Base-by-base conservation (phyloP, 2,797 vertebrate species). In the Labeo calbasu region DNA sequence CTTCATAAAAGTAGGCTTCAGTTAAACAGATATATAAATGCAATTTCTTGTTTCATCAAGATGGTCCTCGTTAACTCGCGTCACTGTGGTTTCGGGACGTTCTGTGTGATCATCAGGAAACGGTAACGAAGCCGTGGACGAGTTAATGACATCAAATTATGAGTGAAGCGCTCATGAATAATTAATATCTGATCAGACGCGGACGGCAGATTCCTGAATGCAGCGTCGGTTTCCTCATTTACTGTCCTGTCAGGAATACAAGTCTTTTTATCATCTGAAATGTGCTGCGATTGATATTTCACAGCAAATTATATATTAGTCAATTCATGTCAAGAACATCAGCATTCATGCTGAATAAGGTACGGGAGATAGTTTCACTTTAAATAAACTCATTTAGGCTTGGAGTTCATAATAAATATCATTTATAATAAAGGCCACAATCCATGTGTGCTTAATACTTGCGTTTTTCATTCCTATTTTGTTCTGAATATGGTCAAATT, bases 181-280 rank as follows among this genome's bases (percentile, higher is more conserved):
- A 53, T 73, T 73, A 11, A 73, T 36, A 32, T 73, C 10, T 73
- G 71, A 73, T 73, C 11, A 53, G 48, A 23, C 10, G 17, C 63
- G 40, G 63, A 66, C 5, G 25, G 69, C 43, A 8, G 43, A 71
- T 28, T 71, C 23, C 69, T 50, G 46, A 72, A 72, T 10, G 10
- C 4, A 5, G 0, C 70, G 1, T 73, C n/a, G 2, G n/a, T 23
- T 61, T 61, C 57, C 23, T 61, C n/a, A 12, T 23, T 2, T 61
- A 23, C 57, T 59, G n/a, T 12, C 3, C 55, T 17, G 51, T 21
- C 17, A 53, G 51, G 40, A 69, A 43, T 4, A 21, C 1, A 7
- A 13, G 10, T 69, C 66, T 3, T 7, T 40, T 43, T 43, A n/a
- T 69, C 19, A 6, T 69, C 19, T 10, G 43, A 46, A 46, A 46